Conservation (phyloP, 1,140 invertebrate genomes). For the Zelostemma sp. region DNA sequence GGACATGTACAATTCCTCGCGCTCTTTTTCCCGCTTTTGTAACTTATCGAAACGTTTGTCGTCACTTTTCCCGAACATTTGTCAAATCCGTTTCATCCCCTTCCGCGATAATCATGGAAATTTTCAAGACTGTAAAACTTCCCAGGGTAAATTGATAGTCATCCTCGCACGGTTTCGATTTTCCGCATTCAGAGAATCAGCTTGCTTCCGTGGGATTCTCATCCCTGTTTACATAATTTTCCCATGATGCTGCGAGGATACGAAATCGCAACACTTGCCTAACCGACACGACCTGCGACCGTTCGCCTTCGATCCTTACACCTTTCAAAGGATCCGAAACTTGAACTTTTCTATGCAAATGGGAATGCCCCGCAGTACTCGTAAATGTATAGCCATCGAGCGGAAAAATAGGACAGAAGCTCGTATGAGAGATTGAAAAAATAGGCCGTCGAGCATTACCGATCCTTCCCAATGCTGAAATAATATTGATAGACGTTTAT, state of each 20-base stretch:
- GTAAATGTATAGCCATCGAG: not conserved
- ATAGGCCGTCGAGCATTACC: not conserved
- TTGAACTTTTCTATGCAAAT: slow-evolving; percentile 62
- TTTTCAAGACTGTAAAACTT: slow-evolving; percentile 19
- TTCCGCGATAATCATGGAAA: too few species aligned
- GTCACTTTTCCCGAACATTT: too few species aligned
- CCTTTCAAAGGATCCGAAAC: slow-evolving; percentile 57
- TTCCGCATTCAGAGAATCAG: slow-evolving; percentile 46
- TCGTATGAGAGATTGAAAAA: slow-evolving; percentile 54
- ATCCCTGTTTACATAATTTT: slow-evolving; percentile 66
- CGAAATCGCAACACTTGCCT: slow-evolving; percentile 62
- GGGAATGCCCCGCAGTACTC: slow-evolving; percentile 45
- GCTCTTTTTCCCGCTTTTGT: too few species aligned
- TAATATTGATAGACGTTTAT: slow-evolving; percentile 2
- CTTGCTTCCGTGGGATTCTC: slow-evolving; percentile 47
- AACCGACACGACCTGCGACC: slow-evolving; percentile 42
- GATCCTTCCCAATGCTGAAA: not conserved
- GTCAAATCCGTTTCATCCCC: too few species aligned
- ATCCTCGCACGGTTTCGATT: slow-evolving; percentile 31
- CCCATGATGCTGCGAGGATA: slow-evolving; percentile 52
- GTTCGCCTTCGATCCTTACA: slow-evolving; percentile 26
- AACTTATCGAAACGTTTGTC: too few species aligned
- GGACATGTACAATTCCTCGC: slow-evolving; percentile 2
- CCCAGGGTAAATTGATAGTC: slow-evolving; percentile 40
- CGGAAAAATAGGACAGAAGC: slow-evolving; percentile 36